These are phyloP conservation scores for Platycnemis pennipes DNA, from an alignment of 2,888 invertebrate species.

Conservation along the genomic window DNA sequence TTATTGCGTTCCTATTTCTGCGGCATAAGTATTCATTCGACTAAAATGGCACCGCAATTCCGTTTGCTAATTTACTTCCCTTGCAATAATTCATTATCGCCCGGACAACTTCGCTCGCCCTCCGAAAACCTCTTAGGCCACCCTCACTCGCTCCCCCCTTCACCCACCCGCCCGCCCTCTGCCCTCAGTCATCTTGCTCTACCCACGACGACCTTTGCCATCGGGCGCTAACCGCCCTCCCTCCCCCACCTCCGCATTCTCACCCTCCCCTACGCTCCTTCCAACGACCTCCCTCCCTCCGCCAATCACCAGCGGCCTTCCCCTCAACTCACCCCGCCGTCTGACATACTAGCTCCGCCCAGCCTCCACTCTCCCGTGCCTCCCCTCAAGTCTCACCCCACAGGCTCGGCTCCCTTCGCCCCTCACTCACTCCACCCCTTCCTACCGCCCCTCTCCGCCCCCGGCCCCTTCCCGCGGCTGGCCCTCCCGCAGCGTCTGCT, in stretches of 20 bases:
- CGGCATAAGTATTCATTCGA: background rate
- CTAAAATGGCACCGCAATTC: background rate
- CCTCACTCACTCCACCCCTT: too few species aligned
- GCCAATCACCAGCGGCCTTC: background rate
- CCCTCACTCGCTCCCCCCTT: background rate
- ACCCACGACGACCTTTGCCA: conserved; percentile 14
- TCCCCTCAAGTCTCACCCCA: too few species aligned
- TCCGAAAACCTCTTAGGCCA: background rate
- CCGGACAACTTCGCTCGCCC: background rate
- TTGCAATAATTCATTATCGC: background rate
- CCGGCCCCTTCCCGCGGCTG: background rate
- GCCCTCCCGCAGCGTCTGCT: background rate
- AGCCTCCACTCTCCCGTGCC: background rate
- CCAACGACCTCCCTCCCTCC: conserved; percentile 9
- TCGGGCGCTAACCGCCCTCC: background rate
- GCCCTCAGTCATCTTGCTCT: background rate
- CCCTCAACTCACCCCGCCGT: conserved; percentile 9
- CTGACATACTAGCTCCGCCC: background rate
- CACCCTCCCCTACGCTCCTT: background rate
- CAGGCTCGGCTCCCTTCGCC: background rate
- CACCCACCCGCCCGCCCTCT: background rate
- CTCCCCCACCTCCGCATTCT: background rate
- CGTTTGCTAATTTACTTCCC: background rate
- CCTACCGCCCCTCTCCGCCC: too few species aligned
- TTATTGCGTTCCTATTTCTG: background rate